Conservation (phyloP, 2,797 vertebrate species). For the Onychomys torridus region DNA sequence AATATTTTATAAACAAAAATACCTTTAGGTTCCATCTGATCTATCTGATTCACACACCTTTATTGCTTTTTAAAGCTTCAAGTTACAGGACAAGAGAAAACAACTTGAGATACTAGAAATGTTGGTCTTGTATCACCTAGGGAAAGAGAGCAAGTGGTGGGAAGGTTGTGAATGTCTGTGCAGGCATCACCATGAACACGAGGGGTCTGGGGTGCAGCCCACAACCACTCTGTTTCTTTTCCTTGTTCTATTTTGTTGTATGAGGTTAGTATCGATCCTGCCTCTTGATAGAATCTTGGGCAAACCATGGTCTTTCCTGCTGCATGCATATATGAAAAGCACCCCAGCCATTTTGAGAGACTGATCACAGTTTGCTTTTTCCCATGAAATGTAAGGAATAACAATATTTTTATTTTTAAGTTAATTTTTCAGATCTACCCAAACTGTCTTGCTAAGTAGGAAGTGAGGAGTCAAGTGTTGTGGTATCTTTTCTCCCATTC, state of each 20-base stretch:
- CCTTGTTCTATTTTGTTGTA: not conserved
- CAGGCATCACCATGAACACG: not conserved
- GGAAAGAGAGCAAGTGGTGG: not conserved
- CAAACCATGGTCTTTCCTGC: not conserved
- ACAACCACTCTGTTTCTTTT: not conserved
- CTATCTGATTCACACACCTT: constrained; percentile 1
- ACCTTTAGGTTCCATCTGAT: constrained; percentile 44
- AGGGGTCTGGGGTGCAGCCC: not conserved
- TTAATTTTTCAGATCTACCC: not conserved
- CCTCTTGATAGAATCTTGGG: not conserved
- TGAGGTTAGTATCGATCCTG: not conserved
- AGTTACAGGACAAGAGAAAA: constrained; percentile 8
- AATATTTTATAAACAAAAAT: constrained; percentile 59
- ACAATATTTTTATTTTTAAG: constrained; percentile 50
- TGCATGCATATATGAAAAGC: not conserved
- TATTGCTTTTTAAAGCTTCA: constrained; percentile 66
- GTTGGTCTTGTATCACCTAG: constrained; percentile 1
- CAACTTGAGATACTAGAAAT: constrained; percentile 10
- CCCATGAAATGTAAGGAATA: not conserved
- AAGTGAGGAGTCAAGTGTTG: not conserved
- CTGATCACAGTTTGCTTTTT: not conserved
- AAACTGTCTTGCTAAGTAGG: not conserved
- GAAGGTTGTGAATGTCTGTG: not conserved
- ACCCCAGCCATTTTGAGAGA: not conserved
- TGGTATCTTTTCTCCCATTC: not conserved